These are phyloP conservation scores for Exephanes ischioxanthus DNA, from an alignment of 2,888 invertebrate genomes.

Conservation along the genomic window DNA sequence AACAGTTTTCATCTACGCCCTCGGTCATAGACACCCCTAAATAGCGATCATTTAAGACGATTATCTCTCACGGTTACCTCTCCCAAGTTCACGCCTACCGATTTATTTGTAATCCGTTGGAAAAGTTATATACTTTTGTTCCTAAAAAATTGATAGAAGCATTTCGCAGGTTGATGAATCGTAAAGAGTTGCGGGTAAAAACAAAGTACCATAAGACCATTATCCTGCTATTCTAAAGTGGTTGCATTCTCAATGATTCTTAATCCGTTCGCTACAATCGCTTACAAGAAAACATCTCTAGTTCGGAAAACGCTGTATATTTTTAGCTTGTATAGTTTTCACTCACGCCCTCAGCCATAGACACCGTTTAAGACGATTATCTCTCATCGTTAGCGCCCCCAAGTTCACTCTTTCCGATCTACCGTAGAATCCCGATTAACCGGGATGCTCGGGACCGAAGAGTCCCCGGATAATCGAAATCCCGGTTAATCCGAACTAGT, in stretches of 20 bases:
- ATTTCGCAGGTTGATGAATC: not conserved
- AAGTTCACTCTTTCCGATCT: not conserved
- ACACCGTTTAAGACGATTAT: conserved; percentile 17
- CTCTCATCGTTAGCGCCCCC: not conserved
- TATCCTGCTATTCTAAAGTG: not conserved
- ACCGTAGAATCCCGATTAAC: too few species aligned
- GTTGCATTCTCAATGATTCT: not conserved
- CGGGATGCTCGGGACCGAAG: too few species aligned
- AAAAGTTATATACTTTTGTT: too few species aligned
- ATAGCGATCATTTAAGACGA: conserved; percentile 2
- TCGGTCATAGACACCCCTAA: not conserved
- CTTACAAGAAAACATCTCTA: not conserved
- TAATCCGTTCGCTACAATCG: not conserved
- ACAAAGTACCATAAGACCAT: not conserved
- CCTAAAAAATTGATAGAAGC: not conserved
- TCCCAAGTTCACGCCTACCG: not conserved
- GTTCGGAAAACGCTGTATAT: not conserved
- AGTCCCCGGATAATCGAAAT: too few species aligned
- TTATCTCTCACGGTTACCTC: conserved; percentile 4
- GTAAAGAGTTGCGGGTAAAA: not conserved
- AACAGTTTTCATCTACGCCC: conserved; percentile 39
- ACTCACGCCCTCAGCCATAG: conserved; percentile 5
- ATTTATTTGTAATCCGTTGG: not conserved
- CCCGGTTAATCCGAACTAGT: too few species aligned
- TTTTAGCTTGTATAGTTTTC: conserved; percentile 20